phyloP scores from a whole-genome alignment of 2,888 invertebrate genomes.

The Serripes groenlandicus region DNA sequence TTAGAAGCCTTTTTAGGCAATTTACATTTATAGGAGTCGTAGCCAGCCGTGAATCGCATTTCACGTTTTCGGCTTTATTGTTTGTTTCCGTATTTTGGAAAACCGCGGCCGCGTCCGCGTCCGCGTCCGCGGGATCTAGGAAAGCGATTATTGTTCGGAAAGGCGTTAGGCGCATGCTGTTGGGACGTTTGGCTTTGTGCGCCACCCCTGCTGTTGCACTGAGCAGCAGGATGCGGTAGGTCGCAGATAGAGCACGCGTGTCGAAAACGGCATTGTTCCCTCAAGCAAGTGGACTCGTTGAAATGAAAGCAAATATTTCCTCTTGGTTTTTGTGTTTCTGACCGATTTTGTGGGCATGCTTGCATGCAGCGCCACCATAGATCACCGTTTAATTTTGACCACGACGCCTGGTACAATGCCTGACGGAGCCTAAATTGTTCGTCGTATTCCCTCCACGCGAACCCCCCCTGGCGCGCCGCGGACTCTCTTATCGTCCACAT shows the following conservation, averaged over 20 bases:
- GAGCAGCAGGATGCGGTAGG: background rate
- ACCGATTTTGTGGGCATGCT: background rate
- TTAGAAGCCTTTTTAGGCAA: background rate
- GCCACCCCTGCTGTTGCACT: too few species aligned
- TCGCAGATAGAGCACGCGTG: slow-evolving; percentile 1
- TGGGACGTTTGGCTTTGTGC: background rate
- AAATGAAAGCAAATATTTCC: background rate
- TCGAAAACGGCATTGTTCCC: slow-evolving; percentile 6
- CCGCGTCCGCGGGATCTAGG: background rate
- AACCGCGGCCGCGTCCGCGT: background rate
- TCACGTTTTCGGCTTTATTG: background rate
- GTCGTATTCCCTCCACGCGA: slow-evolving; percentile 21
- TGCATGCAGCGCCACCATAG: slow-evolving; percentile 36
- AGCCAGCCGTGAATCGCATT: slow-evolving; percentile 7
- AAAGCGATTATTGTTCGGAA: background rate
- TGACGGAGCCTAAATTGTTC: slow-evolving; percentile 36
- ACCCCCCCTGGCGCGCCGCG: background rate
- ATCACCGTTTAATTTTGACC: slow-evolving; percentile 33
- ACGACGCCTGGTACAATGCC: slow-evolving; percentile 4
- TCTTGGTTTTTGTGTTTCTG: background rate
- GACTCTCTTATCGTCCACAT: slow-evolving; percentile 28
- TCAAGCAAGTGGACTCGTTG: background rate
- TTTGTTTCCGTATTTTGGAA: background rate
- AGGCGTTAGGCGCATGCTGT: too few species aligned
- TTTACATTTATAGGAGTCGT: slow-evolving; percentile 13